phyloP scores from a whole-genome alignment of 2,113 vertebrate species.

The Limnothrissa miodon region DNA sequence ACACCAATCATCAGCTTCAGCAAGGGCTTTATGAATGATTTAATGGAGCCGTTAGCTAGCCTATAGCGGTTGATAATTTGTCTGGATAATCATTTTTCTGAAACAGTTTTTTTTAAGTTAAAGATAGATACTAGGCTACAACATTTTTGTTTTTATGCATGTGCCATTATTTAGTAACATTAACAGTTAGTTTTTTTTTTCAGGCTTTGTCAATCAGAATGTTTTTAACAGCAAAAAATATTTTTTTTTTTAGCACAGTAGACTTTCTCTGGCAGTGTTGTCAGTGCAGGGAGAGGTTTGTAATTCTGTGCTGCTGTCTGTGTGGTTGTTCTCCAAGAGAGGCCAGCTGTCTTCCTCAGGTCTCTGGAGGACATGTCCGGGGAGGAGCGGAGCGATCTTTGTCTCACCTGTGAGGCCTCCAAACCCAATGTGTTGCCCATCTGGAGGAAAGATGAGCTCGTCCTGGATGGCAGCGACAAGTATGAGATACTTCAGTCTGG shows the following conservation, averaged over 20 bases:
- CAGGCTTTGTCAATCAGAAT: not conserved
- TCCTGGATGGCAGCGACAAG: slow-evolving; percentile 74
- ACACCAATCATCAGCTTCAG: not conserved
- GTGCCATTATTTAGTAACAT: too few species aligned
- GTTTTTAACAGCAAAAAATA: not conserved
- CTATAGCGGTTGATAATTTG: not conserved
- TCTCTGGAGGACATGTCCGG: slow-evolving; percentile 78
- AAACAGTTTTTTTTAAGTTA: too few species aligned
- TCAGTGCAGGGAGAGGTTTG: not conserved
- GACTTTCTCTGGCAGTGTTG: not conserved
- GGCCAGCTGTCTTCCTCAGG: slow-evolving; percentile 86
- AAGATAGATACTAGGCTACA: too few species aligned
- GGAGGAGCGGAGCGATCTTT: slow-evolving; percentile 77
- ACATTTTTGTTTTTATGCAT: too few species aligned
- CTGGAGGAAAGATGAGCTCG: slow-evolving; percentile 83
- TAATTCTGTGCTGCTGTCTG: not conserved
- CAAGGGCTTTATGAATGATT: not conserved
- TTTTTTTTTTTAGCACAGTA: not conserved
- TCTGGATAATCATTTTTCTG: too few species aligned
- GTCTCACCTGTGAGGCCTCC: slow-evolving; percentile 85
- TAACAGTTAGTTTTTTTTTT: too few species aligned
- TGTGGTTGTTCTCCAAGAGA: slow-evolving; percentile 66
- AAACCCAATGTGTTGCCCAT: slow-evolving; percentile 77
- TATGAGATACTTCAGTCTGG: slow-evolving; percentile 78
- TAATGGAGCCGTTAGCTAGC: not conserved